Evolutionary conservation across 2,113 vertebrate species (phyloP).

Genomic region (Symphodus melops): DNA sequence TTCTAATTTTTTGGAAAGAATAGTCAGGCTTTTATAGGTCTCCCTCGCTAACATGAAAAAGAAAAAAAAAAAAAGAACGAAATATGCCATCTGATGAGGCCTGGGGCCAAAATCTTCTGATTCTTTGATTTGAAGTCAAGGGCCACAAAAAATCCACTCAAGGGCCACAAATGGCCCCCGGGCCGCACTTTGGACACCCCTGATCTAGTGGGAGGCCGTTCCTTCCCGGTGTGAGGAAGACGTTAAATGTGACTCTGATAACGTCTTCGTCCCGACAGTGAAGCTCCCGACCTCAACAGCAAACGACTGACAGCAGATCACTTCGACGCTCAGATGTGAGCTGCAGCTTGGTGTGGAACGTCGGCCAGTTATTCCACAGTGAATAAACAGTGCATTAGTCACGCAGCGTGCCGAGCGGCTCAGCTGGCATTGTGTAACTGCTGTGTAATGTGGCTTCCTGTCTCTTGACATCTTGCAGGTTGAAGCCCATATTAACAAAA

Average conservation of each 20-base stretch:
- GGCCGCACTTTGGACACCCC: too few species aligned
- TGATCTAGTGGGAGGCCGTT: too few species aligned
- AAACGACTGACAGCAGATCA: slow-evolving; percentile 22
- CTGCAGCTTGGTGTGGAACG: not conserved
- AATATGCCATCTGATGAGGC: too few species aligned
- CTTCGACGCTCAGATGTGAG: slow-evolving; percentile 16
- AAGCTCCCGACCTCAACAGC: not conserved
- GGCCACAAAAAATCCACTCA: too few species aligned
- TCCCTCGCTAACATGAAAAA: too few species aligned
- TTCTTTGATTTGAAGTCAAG: too few species aligned
- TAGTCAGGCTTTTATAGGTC: too few species aligned
- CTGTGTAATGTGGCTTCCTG: slow-evolving; percentile 57
- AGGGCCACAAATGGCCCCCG: too few species aligned
- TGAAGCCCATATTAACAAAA: slow-evolving; percentile 52
- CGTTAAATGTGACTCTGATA: not conserved
- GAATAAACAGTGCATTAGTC: slow-evolving; percentile 65
- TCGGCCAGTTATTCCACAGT: slow-evolving; percentile 20
- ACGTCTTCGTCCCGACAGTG: not conserved
- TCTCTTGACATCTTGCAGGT: slow-evolving; percentile 66
- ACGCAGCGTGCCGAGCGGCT: slow-evolving; percentile 47
- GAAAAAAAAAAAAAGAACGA: too few species aligned
- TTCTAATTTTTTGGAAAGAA: too few species aligned
- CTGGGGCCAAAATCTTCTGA: too few species aligned
- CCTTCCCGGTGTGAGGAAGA: too few species aligned
- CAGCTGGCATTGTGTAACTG: slow-evolving; percentile 71